A percentile compares a stretch with the other conserved stretches of the same genome.
Conservation (phyloP, 2,113 vertebrate genomes). For the Glaucidium brasilianum region DNA sequence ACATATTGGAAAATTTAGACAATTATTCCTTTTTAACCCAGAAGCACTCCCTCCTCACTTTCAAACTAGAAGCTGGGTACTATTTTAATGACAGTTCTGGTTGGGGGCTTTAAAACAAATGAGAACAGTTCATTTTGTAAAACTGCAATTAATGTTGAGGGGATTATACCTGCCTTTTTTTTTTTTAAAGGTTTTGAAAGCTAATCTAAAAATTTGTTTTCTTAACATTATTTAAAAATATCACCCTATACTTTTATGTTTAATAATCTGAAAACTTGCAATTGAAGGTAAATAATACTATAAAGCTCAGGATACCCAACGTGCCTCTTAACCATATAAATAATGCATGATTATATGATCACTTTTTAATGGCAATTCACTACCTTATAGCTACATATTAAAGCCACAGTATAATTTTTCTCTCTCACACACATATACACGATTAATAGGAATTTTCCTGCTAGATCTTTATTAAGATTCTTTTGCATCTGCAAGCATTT, state of each 20-base stretch:
- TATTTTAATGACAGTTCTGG: slow-evolving; percentile 9
- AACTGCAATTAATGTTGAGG: background rate
- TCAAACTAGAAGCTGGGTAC: background rate
- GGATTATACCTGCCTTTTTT: background rate
- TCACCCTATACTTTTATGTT: background rate
- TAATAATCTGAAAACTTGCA: slow-evolving; percentile 18
- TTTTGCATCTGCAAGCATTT: background rate
- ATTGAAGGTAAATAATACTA: slow-evolving; percentile 22
- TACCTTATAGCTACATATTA: background rate
- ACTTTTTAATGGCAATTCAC: slow-evolving; percentile 17
- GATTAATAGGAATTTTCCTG: slow-evolving; percentile 15
- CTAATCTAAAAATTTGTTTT: background rate
- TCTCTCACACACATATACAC: background rate
- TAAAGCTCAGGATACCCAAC: background rate
- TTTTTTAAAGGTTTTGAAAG: slow-evolving; percentile 14
- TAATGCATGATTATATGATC: slow-evolving; percentile 26
- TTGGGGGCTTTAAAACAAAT: background rate
- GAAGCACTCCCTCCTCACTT: background rate
- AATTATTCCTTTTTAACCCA: background rate
- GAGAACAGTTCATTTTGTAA: background rate
- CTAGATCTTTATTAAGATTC: background rate
- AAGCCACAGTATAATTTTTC: background rate
- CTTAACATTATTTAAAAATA: background rate
- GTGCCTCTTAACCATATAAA: slow-evolving; percentile 2
- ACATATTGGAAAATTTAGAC: background rate